Base-by-base conservation (phyloP, 2,797 vertebrate genomes). In the Enteromius mattozi region DNA sequence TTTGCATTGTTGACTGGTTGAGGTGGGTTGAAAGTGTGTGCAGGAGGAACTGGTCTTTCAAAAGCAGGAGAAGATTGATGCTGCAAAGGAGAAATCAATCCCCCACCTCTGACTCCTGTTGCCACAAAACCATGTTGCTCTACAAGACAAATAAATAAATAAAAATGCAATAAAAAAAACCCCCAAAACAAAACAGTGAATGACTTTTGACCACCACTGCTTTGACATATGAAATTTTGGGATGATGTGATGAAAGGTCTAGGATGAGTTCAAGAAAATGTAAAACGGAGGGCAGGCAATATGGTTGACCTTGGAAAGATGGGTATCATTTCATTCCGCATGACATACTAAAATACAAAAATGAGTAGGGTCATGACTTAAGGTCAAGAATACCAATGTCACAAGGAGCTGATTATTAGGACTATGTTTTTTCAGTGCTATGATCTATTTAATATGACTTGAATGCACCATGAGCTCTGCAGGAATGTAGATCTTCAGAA, bases 1-100 rank as follows among this genome's bases (percentile, higher is more conserved):
- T 92, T 93, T 89, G 97, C 96, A 83, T 96, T 97, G 92, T 95
- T 95, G 87, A 94, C 96, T 75, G 96, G 95, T 4, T 78, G 85
- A 54, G 79, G 79, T 69, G 93, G 75, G 0, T 85, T 86, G 77
- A 96, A 96, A 75, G 92, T 89, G 83, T 90, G 89, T 27, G 86
- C 35, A 16, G 93, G 92, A 75, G 92, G 85, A 33, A 92, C 93
- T 0, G 94, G 95, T 88, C 93, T 94, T 85, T 90, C 24, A 1
- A 92, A 91, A 83, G 96, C 94, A 0, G 88, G 63, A 19, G 80
- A 81, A 30, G 91, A 92, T 76, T 2, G 2, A 76, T 2, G 27
- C 92, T 76, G 0, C 59, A 90, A 19, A 21, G 66, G 83, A 85
- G 88, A 85, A 89, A 63, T 65, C 56, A 89, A 51, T 92, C 93